These are phyloP conservation scores for Onychomys arenicola DNA, from an alignment of 2,797 vertebrate species.

Conservation along the genomic window DNA sequence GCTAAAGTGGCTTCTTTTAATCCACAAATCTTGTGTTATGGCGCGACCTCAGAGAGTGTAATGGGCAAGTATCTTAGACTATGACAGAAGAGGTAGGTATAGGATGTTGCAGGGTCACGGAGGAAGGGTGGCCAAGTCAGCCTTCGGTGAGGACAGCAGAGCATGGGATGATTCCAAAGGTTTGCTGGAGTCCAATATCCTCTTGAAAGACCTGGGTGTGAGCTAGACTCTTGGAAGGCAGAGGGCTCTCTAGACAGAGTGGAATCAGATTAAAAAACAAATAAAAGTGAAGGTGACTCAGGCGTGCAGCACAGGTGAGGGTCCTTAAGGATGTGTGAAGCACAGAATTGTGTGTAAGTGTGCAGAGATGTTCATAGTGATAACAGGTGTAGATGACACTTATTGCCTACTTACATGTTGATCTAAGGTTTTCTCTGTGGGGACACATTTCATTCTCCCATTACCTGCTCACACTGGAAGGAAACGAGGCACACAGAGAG, in stretches of 20 bases:
- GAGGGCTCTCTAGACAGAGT: background rate
- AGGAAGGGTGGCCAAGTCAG: background rate
- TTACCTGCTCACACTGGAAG: background rate
- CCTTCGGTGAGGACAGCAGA: background rate
- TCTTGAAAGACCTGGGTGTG: background rate
- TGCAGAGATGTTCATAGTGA: background rate
- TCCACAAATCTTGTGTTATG: background rate
- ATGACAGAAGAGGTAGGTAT: background rate
- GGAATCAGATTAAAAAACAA: background rate
- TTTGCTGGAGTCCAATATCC: background rate
- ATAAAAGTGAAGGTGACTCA: background rate
- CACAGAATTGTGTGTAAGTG: background rate
- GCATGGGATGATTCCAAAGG: background rate
- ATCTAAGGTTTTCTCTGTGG: background rate
- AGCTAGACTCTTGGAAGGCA: background rate
- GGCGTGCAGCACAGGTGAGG: background rate
- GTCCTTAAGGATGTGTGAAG: background rate
- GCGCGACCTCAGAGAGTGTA: background rate
- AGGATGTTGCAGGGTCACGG: background rate
- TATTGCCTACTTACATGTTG: background rate
- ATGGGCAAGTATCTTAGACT: background rate
- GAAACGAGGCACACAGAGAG: background rate
- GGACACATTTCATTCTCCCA: conserved; percentile 10
- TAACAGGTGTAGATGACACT: background rate
- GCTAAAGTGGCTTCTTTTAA: conserved; percentile 1